Conservation (phyloP, 2,888 invertebrate genomes). For the Polymixis lichenea region DNA sequence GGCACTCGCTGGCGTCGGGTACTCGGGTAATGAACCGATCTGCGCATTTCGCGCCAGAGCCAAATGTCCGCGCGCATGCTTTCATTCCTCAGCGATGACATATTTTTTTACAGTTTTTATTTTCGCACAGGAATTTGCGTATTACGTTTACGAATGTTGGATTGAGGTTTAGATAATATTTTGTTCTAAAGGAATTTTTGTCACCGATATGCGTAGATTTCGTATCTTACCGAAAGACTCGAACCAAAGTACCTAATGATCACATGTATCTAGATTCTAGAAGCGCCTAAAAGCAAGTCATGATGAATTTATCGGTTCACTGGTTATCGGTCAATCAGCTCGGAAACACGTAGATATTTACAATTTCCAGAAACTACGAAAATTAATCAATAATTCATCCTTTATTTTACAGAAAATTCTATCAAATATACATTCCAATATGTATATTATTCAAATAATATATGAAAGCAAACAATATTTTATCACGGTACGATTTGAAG, state of each 20-base stretch:
- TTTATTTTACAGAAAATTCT: too few species aligned
- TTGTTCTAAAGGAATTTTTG: background rate
- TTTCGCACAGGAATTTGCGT: constrained; percentile 45
- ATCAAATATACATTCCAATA: too few species aligned
- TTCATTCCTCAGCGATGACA: constrained; percentile 60
- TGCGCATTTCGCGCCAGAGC: constrained; percentile 61
- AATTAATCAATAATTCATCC: background rate
- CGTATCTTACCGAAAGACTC: background rate
- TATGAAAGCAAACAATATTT: too few species aligned
- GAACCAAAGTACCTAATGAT: background rate
- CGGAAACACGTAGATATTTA: background rate
- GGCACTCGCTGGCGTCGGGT: constrained; percentile 42
- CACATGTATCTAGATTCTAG: background rate
- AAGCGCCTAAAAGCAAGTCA: background rate
- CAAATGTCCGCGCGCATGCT: constrained; percentile 53
- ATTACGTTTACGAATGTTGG: constrained; percentile 11
- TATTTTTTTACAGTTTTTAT: constrained; percentile 51
- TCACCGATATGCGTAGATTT: constrained; percentile 4
- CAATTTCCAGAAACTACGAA: background rate
- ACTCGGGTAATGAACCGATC: constrained; percentile 54
- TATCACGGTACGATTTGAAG: too few species aligned
- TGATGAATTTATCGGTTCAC: background rate
- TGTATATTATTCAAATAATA: too few species aligned
- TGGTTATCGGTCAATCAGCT: constrained; percentile 20
- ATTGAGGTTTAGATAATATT: constrained; percentile 22